phyloP scores from a whole-genome alignment of 2,113 vertebrate genomes.

The Fregetta grallaria region DNA sequence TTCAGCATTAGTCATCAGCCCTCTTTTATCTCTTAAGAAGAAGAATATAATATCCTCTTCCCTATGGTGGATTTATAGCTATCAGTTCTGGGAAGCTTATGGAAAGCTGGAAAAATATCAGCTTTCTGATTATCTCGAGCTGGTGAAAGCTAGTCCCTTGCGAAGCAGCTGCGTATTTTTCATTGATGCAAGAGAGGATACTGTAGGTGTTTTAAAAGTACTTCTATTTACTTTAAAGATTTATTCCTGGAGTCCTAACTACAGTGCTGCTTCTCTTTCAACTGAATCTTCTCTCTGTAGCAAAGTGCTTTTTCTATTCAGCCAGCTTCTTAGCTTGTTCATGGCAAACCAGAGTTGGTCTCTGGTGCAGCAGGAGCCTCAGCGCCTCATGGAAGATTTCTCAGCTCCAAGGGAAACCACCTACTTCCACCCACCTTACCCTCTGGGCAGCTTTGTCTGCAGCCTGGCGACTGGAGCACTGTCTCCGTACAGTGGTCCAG shows the following conservation, averaged over 20 bases:
- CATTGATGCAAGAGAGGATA: not conserved
- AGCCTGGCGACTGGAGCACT: not conserved
- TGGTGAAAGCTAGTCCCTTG: conserved; percentile 1
- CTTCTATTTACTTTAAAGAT: not conserved
- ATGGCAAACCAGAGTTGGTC: not conserved
- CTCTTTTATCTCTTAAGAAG: conserved; percentile 29
- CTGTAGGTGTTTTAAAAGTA: not conserved
- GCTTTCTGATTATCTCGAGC: not conserved
- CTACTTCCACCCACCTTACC: not conserved
- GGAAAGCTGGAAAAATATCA: not conserved
- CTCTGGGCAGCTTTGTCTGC: not conserved
- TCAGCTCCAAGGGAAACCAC: not conserved
- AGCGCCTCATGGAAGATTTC: not conserved
- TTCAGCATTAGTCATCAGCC: conserved; percentile 52
- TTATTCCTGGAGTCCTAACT: not conserved
- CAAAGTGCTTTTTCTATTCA: not conserved
- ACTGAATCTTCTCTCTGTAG: not conserved
- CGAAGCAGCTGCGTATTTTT: not conserved
- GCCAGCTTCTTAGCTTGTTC: not conserved
- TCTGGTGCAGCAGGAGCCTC: not conserved
- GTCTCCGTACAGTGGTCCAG: not conserved
- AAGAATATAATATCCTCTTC: not conserved
- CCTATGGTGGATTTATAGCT: not conserved
- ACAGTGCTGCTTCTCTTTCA: not conserved
- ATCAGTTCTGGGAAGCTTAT: not conserved